Percentiles rank a stretch among this genome's conserved stretches.
phyloP scores from a whole-genome alignment of 2,888 invertebrate genomes.

The Seira musarum region DNA sequence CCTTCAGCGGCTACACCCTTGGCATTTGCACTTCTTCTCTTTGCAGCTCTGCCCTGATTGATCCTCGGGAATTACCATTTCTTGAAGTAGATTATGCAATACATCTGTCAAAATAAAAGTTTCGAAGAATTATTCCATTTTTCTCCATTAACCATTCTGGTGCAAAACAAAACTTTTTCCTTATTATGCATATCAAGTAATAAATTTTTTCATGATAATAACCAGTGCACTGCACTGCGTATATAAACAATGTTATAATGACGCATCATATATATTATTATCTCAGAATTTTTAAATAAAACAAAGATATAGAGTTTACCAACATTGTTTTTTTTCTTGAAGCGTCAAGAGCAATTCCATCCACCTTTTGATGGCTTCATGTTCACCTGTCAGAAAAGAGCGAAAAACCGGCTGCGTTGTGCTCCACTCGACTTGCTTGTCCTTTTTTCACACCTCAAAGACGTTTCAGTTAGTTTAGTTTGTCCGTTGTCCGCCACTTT shows the following conservation, averaged over 20 bases:
- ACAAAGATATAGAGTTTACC: neutral
- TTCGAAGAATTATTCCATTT: no score
- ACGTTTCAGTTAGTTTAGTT: neutral
- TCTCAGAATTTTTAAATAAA: neutral
- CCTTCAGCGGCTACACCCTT: neutral
- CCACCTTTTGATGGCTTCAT: slow-evolving; percentile 20
- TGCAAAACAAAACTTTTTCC: neutral
- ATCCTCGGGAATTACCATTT: neutral
- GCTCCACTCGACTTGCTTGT: slow-evolving; percentile 18
- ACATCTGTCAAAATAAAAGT: neutral
- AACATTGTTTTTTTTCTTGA: neutral
- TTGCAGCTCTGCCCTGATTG: no score
- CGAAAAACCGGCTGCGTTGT: neutral
- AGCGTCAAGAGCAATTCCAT: neutral
- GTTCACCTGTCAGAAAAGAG: slow-evolving; percentile 25
- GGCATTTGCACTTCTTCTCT: no score
- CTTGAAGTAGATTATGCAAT: neutral
- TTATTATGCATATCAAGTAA: neutral
- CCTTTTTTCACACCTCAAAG: slow-evolving; percentile 31
- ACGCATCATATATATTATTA: neutral
- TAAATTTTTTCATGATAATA: neutral
- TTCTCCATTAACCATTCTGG: no score
- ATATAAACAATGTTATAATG: neutral
- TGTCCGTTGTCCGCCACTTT: no score
- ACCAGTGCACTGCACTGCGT: neutral